phyloP scores from a whole-genome alignment of 2,797 vertebrate genomes.

The Galaxias olidus region DNA sequence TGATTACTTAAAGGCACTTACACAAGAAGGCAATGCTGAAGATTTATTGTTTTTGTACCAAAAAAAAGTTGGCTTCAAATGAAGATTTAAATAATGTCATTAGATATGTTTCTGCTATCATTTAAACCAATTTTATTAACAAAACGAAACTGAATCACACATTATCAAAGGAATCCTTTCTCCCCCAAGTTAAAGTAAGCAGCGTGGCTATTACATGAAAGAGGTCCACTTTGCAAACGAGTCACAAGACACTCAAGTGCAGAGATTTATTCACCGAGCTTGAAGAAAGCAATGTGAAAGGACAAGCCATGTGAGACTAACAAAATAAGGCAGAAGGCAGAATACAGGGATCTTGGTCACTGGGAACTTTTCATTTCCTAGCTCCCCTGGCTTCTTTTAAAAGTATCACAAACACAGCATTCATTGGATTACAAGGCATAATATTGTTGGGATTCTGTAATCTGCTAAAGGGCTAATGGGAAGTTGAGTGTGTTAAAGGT shows the following conservation, averaged over 20 bases:
- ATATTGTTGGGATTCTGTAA: background rate
- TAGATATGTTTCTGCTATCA: slow-evolving; percentile 30
- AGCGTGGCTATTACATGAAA: slow-evolving; percentile 50
- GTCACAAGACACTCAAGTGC: slow-evolving; percentile 73
- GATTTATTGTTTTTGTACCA: too few species aligned
- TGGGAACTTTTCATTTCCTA: background rate
- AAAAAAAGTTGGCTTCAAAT: too few species aligned
- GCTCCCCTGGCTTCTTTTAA: background rate
- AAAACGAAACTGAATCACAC: slow-evolving; percentile 44
- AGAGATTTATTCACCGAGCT: slow-evolving; percentile 61
- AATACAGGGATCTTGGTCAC: slow-evolving; percentile 17
- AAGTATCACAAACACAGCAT: background rate
- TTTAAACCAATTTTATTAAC: slow-evolving; percentile 42
- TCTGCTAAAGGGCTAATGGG: background rate
- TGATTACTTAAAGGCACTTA: too few species aligned
- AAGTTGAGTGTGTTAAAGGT: too few species aligned
- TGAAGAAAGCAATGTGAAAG: slow-evolving; percentile 39
- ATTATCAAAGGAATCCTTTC: slow-evolving; percentile 61
- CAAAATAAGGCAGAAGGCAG: slow-evolving; percentile 16
- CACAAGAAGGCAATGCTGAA: too few species aligned
- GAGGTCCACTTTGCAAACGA: slow-evolving; percentile 65
- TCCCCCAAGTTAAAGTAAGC: slow-evolving; percentile 45
- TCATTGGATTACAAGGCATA: background rate
- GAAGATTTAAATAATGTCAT: slow-evolving; percentile 17
- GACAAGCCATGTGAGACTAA: slow-evolving; percentile 46